phyloP scores from a whole-genome alignment of 2,888 invertebrate genomes.

The Eilema sororculum region DNA sequence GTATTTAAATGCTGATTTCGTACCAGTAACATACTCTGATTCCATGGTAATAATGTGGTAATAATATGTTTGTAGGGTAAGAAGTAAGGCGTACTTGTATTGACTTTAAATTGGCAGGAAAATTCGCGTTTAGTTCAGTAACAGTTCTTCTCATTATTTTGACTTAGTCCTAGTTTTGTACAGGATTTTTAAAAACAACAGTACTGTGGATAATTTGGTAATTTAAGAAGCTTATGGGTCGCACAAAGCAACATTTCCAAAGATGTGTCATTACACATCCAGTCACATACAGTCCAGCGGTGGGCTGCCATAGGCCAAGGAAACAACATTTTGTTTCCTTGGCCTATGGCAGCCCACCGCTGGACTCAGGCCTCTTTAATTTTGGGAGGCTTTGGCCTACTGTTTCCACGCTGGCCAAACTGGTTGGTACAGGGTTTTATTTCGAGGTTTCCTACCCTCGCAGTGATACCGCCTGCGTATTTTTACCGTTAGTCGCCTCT shows the following conservation, averaged over 20 bases:
- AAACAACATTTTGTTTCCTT: no score
- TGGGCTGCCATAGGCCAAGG: no score
- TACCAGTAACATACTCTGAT: slow-evolving; percentile 42
- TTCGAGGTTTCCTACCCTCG: no score
- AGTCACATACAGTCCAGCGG: no score
- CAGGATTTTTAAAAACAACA: neutral
- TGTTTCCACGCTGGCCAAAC: no score
- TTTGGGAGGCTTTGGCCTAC: no score
- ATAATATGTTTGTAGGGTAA: slow-evolving; percentile 10
- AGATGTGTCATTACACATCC: neutral
- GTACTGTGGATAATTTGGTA: neutral
- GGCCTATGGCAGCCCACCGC: no score
- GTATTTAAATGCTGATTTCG: slow-evolving; percentile 42
- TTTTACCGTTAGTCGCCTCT: no score
- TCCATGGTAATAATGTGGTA: slow-evolving; percentile 20
- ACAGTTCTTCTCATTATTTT: neutral
- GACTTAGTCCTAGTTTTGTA: neutral
- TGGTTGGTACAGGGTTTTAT: no score
- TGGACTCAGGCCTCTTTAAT: no score
- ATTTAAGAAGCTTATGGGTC: neutral
- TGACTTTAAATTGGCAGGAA: slow-evolving; percentile 4
- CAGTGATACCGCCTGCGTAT: no score
- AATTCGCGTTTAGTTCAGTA: neutral
- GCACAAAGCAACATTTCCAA: neutral
- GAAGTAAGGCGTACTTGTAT: slow-evolving; percentile 12